A percentile compares a stretch with the other conserved stretches of the same genome.
These are phyloP conservation scores for Teleogryllus oceanicus DNA, from an alignment of 2,888 invertebrate species.

Conservation along the genomic window DNA sequence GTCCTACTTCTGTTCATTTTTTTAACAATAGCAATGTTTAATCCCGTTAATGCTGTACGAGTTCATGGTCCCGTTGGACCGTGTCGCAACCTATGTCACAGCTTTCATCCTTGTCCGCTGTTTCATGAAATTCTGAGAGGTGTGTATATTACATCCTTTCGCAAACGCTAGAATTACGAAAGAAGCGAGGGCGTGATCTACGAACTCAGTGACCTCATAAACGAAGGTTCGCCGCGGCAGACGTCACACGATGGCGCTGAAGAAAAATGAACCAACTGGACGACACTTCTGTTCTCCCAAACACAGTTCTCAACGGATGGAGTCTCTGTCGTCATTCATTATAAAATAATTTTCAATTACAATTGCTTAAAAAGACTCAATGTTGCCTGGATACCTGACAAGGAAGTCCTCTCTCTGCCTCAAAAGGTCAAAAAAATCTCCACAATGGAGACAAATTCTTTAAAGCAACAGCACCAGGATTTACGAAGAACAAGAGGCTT, in stretches of 20 bases:
- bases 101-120: neutral
- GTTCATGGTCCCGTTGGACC: too few species aligned
- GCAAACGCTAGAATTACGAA: neutral
- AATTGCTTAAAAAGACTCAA: too few species aligned
- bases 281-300: neutral
- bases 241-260: neutral
- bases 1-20: too few species aligned
- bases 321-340: too few species aligned
- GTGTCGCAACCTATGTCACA: neutral
- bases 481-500: neutral
- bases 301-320: too few species aligned
- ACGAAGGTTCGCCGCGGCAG: neutral
- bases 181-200: neutral
- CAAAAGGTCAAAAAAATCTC: too few species aligned
- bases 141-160: conserved; percentile 5
- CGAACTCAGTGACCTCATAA: neutral
- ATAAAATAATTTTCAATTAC: too few species aligned
- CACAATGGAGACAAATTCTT: neutral
- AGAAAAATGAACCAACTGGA: neutral
- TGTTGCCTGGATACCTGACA: too few species aligned
- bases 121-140: neutral
- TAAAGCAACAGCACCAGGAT: neutral
- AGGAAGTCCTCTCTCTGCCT: too few species aligned
- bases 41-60: too few species aligned
- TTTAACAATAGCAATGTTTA: too few species aligned